Evolutionary conservation across 2,797 vertebrate species (phyloP).

Genomic region (Arctocebus calabarensis): DNA sequence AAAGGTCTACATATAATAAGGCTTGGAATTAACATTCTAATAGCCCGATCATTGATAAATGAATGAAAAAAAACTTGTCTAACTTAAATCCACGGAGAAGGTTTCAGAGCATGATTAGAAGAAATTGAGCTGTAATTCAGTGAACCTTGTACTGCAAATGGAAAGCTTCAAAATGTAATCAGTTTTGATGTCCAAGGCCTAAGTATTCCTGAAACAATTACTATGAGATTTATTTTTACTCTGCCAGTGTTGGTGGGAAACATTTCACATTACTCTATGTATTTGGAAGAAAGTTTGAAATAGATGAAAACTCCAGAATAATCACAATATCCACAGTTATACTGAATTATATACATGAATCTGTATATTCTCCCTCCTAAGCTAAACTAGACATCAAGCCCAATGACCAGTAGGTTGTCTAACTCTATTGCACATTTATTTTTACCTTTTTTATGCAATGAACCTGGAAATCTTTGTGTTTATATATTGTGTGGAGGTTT

Average conservation of each 20-base stretch:
- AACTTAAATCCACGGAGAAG: slow-evolving; percentile 60
- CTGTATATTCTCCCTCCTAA: slow-evolving; percentile 3
- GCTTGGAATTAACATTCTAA: slow-evolving; percentile 60
- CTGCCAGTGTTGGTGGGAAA: not conserved
- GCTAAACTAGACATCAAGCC: not conserved
- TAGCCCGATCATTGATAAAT: slow-evolving; percentile 39
- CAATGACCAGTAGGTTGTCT: not conserved
- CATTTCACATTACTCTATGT: slow-evolving; percentile 34
- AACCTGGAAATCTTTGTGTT: not conserved
- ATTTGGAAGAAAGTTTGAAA: slow-evolving; percentile 44
- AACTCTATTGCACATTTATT: not conserved
- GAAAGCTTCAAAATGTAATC: slow-evolving; percentile 50
- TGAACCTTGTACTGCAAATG: slow-evolving; percentile 37
- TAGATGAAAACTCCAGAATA: not conserved
- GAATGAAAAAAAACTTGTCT: slow-evolving; percentile 54
- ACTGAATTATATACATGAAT: slow-evolving; percentile 14
- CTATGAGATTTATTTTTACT: slow-evolving; percentile 21
- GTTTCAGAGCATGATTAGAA: slow-evolving; percentile 57
- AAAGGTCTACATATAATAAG: slow-evolving; percentile 40
- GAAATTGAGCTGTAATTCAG: slow-evolving; percentile 35
- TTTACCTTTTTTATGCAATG: not conserved
- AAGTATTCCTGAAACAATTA: slow-evolving; percentile 37
- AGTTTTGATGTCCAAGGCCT: not conserved
- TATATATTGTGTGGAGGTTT: not conserved
- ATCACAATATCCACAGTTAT: not conserved